Evolutionary conservation across 2,888 invertebrate genomes (phyloP).

Genomic region (Melolontha melolontha): DNA sequence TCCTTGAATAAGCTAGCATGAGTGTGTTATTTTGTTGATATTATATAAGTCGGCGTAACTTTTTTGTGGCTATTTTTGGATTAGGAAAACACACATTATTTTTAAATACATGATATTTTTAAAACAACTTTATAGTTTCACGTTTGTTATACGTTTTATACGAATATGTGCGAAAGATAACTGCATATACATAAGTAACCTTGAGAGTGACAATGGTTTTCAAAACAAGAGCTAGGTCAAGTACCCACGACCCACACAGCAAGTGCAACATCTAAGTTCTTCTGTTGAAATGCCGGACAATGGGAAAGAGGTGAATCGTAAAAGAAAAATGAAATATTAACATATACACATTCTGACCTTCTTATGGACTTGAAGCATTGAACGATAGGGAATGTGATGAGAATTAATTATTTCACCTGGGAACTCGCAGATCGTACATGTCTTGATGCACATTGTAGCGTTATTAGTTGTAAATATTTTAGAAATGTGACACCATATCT

Average conservation of each 20-base stretch:
- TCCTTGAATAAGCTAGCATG: no score
- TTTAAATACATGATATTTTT: conserved; percentile 45
- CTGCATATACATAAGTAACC: conserved; percentile 52
- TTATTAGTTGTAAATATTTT: conserved; percentile 43
- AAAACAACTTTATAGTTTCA: conserved; percentile 45
- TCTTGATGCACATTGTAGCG: conserved; percentile 25
- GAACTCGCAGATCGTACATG: conserved; percentile 32
- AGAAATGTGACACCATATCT: conserved; percentile 37
- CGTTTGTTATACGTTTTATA: conserved; percentile 36
- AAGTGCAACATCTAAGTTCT: conserved; percentile 18
- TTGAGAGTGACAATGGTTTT: conserved; percentile 57
- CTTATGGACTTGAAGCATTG: conserved; percentile 50
- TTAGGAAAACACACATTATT: conserved; percentile 45
- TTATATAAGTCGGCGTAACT: conserved; percentile 8
- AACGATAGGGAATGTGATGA: conserved; percentile 54
- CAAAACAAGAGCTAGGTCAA: conserved; percentile 61
- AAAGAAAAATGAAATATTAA: conserved; percentile 50
- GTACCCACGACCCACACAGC: conserved; percentile 54
- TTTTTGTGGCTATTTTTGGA: conserved; percentile 3
- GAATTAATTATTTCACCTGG: conserved; percentile 44
- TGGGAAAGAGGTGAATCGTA: conserved; percentile 33
- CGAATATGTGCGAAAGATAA: conserved; percentile 46
- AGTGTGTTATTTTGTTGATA: background rate
- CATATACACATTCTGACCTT: conserved; percentile 51
- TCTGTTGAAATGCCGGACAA: conserved; percentile 25